Evolutionary conservation across 2,888 invertebrate species (phyloP), one percentile per base, ranked within the genome.

Genomic region (Heteromurus nitidus): DNA sequence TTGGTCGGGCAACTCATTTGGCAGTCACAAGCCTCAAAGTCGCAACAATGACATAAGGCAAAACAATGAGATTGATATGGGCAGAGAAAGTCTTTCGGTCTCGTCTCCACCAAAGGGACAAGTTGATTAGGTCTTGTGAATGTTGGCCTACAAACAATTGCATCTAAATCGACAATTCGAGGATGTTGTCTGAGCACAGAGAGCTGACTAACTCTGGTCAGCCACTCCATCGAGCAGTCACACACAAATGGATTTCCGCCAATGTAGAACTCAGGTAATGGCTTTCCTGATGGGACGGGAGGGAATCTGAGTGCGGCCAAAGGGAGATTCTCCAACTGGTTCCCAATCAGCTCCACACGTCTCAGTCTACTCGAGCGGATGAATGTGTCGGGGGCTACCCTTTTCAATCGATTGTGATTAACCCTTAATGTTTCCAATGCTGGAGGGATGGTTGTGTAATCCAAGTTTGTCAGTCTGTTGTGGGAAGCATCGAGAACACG

Each of bases 171-270:
- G 94, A 95, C 95, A 75, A 96, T 95, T 86, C 93, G 91, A 18
- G 96, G 96, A 90, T 96, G 95, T 88, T 95, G 95, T 76, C 95
- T 91, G 70, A 96, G 91, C 87, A 94, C 93, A 88, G 88, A 93
- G 86, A 94, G 91, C 89, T 94, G 94, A 90, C 96, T 96, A 89
- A 97, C 95, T 88, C 96, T 92, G 89, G 96, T 96, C 88, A 97
- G 90, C 97, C 97, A 98, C 89, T 97, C 96, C 93, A 97, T 96
- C 87, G 95, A 95, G 91, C 97, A 98, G 89, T 96, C 96, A 89
- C 97, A 98, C 88, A 94, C 94, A 89, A 97, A 96, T 47, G 97
- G 97, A 91, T 98, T 98, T 69, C 95, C 95, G 50, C 95, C 96
- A 83, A 97, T 94, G 90, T 95, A 96, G 90, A 97, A 96, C 90